Base-by-base conservation (phyloP, 2,888 invertebrate species). In the Athripsodes cinereus region DNA sequence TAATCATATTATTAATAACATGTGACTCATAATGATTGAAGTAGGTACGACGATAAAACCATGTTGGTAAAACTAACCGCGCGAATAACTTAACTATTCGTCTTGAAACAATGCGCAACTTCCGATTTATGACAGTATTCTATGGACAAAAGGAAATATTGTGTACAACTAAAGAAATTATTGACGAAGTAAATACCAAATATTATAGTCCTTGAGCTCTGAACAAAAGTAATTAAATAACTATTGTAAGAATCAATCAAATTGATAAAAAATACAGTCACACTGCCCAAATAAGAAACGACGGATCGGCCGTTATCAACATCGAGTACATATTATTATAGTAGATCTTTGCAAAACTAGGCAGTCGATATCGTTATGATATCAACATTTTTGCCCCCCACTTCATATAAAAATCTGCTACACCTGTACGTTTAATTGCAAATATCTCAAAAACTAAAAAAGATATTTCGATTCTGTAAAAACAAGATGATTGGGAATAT, bases 171-270 rank as follows among this genome's bases (percentile, higher is more conserved):
- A 3, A 48, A 6, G 48, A 21, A 19, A 6, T 21, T 6, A 48
- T 6, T 21, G 48, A 6, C 3, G 18, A 48, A 48, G 20, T n/a
- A 21, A 21, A 5, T 18, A 13, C 5, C 13, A 18, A n/a, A 2
- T 16, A 10, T 21, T n/a, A 31, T 18, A 51, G 57, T 22, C 57
- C 57, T 57, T 57, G 57, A 57, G 52, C 57, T 56, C 31, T 26
- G 26, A 26, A 26, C 5, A 26, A 3, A 26, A 26, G 10, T 10
- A 26, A 26, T 26, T 3, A 26, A 26, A 26, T 26, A 26, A 26
- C n/a, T n/a, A n/a, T 26, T 26, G 3, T 6, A 26, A 26, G 26
- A 6, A 26, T 26, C 26, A 26, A 26, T 26, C 26, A 26, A 26
- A n/a, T n/a, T n/a, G n/a, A n/a, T n/a, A n/a, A n/a, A n/a, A n/a